Evolutionary conservation across 30 jellyfish, hydroid and myxozoan species (phyloP), one percentile per base, ranked within the genome.

Genomic region (Chironex yamaguchii): DNA sequence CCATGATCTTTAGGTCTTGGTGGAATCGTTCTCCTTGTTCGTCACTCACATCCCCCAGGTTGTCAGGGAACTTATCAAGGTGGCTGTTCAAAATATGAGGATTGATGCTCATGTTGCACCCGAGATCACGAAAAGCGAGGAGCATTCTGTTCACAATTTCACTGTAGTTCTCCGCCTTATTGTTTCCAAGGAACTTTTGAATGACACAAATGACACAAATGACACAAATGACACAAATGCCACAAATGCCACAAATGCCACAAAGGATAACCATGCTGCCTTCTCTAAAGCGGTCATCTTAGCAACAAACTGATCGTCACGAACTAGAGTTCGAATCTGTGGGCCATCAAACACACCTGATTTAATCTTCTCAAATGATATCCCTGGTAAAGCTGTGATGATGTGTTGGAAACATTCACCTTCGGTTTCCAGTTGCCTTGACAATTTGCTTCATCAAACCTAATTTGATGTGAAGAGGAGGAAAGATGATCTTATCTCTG

Each of bases 11-110:
- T 29, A 62, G 20, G 28, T 62, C 74, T 22, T 62, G 34, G 74
- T 62, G 74, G 25, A 62, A 62, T 62, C 32, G 20, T 62, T 62
- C 74, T 12, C 11, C 74, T 62, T 62, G 77, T 62, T 62, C 74
- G 32, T 62, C 74, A 62, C 74, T 62, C 50, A 62, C 74, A 62
- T 62, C 74, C 14, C 74, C 74, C 74, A 62, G 74, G 25, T 62
- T 62, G 20, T 62, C 12, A 6, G 74, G 32, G 25, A 62, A 62
- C 20, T 49, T 9, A 62, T 62, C 32, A n/a, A n/a, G n/a, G n/a
- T n/a, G n/a, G n/a, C n/a, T n/a, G n/a, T n/a, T n/a, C n/a, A n/a
- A n/a, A n/a, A n/a, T n/a, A n/a, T n/a, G n/a, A 6, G 1, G 69
- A 22, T 52, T 52, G 27, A 52, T 52, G 26, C 6, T 52, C 69